phyloP scores from a whole-genome alignment of 2,113 vertebrate genomes.

The Limanda limanda region DNA sequence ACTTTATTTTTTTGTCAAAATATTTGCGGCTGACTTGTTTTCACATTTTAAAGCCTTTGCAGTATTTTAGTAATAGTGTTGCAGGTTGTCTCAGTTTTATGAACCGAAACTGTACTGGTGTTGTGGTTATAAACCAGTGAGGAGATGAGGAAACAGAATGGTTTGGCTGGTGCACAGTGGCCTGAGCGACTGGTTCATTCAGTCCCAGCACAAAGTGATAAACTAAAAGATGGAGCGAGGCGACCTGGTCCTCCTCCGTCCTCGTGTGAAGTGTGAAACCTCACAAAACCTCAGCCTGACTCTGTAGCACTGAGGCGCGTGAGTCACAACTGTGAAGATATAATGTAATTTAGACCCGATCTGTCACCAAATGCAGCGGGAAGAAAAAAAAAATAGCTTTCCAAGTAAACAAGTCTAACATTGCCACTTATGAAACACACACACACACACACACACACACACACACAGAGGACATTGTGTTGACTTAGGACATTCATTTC shows the following conservation, averaged over 20 bases:
- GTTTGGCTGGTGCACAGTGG: slow-evolving; percentile 12
- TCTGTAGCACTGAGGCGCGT: slow-evolving; percentile 60
- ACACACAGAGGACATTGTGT: too few species aligned
- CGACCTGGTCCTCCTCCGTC: slow-evolving; percentile 62
- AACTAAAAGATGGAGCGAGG: slow-evolving; percentile 66
- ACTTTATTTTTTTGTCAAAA: neutral
- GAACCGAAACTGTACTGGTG: too few species aligned
- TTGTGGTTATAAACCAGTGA: too few species aligned
- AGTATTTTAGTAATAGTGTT: neutral
- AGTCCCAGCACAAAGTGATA: slow-evolving; percentile 59
- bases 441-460: slow-evolving; percentile 23
- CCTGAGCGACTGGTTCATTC: slow-evolving; percentile 41
- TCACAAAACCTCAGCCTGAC: slow-evolving; percentile 77
- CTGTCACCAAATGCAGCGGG: slow-evolving; percentile 75
- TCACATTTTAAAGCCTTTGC: slow-evolving; percentile 2
- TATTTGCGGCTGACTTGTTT: neutral
- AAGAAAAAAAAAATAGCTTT: slow-evolving; percentile 59
- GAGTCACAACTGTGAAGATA: slow-evolving; percentile 80
- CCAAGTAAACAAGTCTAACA: slow-evolving; percentile 73
- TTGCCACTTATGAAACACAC: slow-evolving; percentile 52
- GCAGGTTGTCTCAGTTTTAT: slow-evolving; percentile 11
- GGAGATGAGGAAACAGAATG: neutral
- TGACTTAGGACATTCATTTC: neutral
- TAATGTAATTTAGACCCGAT: slow-evolving; percentile 79
- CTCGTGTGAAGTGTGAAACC: slow-evolving; percentile 74